A percentile compares a stretch with the other conserved stretches of the same genome.
Conservation (phyloP, 2,113 vertebrate genomes). For the Amia ocellicauda region DNA sequence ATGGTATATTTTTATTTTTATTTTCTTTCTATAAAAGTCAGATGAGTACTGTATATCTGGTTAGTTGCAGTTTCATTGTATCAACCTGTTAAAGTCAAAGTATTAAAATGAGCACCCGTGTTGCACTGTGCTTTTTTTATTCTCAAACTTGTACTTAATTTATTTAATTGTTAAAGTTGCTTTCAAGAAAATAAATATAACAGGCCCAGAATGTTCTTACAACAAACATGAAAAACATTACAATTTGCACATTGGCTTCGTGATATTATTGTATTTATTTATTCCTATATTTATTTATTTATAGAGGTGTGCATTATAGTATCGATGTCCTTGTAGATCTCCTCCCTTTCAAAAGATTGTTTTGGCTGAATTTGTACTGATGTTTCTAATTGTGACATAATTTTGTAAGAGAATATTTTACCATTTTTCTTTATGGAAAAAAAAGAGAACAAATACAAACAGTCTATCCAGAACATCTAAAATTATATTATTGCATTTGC, state of each 20-base stretch:
- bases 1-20: conserved; percentile 72
- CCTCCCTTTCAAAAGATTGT: no score
- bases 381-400: no score
- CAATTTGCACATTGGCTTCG: conserved; percentile 8
- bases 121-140: conserved; percentile 52
- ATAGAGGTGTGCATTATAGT: conserved; percentile 9
- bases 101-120: conserved; percentile 59
- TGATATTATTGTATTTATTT: neutral
- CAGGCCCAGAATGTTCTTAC: conserved; percentile 28
- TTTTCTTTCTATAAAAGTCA: conserved; percentile 61
- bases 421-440: neutral
- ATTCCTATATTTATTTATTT: conserved; percentile 37
- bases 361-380: no score
- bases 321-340: no score
- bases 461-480: neutral
- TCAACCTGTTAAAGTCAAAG: conserved; percentile 62
- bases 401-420: neutral
- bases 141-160: conserved; percentile 24
- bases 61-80: conserved; percentile 61
- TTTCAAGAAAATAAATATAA: conserved; percentile 32
- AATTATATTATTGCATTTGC: neutral
- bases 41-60: conserved; percentile 65
- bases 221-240: conserved; percentile 21
- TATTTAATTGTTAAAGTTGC: conserved; percentile 22
- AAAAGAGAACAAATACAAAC: neutral